phyloP scores from a whole-genome alignment of 2,113 vertebrate species.

The Eptesicus fuscus region DNA sequence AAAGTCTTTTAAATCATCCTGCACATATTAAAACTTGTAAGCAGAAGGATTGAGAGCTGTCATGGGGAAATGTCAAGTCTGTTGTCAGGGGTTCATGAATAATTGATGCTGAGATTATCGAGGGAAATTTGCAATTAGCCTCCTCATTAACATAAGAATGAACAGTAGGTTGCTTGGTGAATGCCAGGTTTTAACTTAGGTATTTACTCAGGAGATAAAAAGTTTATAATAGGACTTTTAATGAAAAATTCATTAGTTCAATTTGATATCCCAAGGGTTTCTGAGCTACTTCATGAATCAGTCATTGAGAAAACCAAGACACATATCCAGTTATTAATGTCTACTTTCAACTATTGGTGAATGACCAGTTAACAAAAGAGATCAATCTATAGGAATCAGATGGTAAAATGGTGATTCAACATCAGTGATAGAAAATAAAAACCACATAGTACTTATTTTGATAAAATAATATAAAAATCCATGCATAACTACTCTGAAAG shows the following conservation, averaged over 20 bases:
- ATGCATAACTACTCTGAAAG: neutral
- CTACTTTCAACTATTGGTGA: constrained; percentile 24
- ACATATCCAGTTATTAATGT: constrained; percentile 36
- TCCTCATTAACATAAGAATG: constrained; percentile 82
- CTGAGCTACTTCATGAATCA: constrained; percentile 51
- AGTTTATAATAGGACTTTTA: constrained; percentile 57
- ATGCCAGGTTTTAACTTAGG: constrained; percentile 79
- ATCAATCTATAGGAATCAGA: neutral
- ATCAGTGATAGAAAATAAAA: neutral
- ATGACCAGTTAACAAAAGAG: constrained; percentile 18
- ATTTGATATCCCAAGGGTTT: constrained; percentile 40
- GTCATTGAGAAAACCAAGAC: constrained; percentile 52
- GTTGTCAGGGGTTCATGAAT: constrained; percentile 82
- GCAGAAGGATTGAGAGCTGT: constrained; percentile 80
- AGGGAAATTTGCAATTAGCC: constrained; percentile 84
- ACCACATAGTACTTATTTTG: neutral
- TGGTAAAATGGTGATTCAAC: neutral
- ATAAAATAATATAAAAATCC: neutral
- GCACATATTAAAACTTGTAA: constrained; percentile 73
- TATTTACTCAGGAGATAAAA: constrained; percentile 78
- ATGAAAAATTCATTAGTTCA: constrained; percentile 75
- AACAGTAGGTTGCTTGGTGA: constrained; percentile 70
- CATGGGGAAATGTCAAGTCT: constrained; percentile 81
- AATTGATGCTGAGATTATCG: constrained; percentile 83
- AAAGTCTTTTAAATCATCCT: constrained; percentile 53